Conservation (phyloP, 2,797 vertebrate genomes). For the Myoxocephalus aenaeus region DNA sequence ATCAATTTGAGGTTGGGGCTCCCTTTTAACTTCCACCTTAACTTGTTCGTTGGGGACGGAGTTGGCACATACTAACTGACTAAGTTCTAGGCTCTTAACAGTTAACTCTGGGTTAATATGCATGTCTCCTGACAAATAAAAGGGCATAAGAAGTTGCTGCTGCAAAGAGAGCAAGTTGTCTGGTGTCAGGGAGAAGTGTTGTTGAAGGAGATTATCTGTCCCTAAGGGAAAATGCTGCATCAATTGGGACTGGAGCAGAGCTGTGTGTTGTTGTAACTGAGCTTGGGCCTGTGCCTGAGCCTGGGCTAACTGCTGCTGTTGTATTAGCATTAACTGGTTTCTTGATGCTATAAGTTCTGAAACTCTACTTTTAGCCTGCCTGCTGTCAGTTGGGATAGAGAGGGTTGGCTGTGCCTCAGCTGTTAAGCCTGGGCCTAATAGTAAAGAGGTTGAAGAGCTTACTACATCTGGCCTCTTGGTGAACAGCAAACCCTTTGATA, state of each 20-base stretch:
- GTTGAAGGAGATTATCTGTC: conserved; percentile 89
- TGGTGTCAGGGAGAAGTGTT: conserved; percentile 92
- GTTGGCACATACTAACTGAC: conserved; percentile 79
- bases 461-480: conserved; percentile 61
- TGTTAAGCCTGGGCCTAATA: conserved; percentile 47
- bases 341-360: conserved; percentile 92
- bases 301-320: conserved; percentile 88
- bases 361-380: conserved; percentile 90
- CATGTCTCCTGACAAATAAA: conserved; percentile 97
- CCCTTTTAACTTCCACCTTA: conserved; percentile 85
- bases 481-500: conserved; percentile 56
- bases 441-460: conserved; percentile 51
- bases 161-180: conserved; percentile 93
- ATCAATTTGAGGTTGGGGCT: conserved; percentile 76
- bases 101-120: conserved; percentile 92
- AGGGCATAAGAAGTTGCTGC: conserved; percentile 96
- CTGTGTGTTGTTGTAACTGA: conserved; percentile 96
- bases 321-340: conserved; percentile 86
- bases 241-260: conserved; percentile 95
- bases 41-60: conserved; percentile 78
- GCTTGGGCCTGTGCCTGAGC: conserved; percentile 90
- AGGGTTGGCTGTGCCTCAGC: conserved; percentile 64
- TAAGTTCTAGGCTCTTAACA: conserved; percentile 86
- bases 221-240: conserved; percentile 94
- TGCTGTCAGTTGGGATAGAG: conserved; percentile 85